These are phyloP conservation scores for Myathropa florea DNA, from an alignment of 2,888 invertebrate species.

Conservation along the genomic window DNA sequence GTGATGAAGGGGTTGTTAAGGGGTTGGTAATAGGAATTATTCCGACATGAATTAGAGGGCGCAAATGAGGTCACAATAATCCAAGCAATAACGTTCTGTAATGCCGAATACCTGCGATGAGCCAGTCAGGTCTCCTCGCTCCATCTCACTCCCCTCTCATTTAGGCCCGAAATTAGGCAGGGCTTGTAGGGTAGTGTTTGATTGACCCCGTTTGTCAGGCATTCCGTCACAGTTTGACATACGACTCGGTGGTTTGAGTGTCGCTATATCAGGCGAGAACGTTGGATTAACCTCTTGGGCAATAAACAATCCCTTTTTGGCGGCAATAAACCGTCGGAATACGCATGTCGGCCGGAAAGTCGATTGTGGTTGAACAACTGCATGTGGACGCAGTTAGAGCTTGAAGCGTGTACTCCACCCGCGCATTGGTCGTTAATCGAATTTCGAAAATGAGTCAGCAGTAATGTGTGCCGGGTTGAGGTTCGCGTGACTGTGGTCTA, in stretches of 20 bases:
- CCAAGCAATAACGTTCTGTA: conserved; percentile 14
- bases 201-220: conserved; percentile 44
- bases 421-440: neutral
- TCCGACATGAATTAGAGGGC: conserved; percentile 1
- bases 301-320: neutral
- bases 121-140: neutral
- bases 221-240: conserved; percentile 49
- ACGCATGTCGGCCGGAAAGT: conserved; percentile 20
- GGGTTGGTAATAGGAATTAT: neutral
- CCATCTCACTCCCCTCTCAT: neutral
- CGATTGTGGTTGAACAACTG: neutral
- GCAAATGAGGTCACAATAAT: conserved; percentile 55
- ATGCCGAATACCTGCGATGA: conserved; percentile 10
- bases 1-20: conserved; percentile 8
- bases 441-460: neutral
- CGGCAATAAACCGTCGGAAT: neutral
- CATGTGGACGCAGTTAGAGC: neutral
- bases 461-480: neutral
- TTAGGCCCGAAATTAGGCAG: neutral
- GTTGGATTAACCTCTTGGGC: conserved; percentile 20
- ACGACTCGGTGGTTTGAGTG: conserved; percentile 22
- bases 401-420: neutral
- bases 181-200: neutral
- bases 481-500: neutral
- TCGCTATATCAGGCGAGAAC: conserved; percentile 6